Evolutionary conservation across 1,140 invertebrate genomes (phyloP), one percentile per base, ranked within the genome.

Genomic region (Neodiprion fabricii): DNA sequence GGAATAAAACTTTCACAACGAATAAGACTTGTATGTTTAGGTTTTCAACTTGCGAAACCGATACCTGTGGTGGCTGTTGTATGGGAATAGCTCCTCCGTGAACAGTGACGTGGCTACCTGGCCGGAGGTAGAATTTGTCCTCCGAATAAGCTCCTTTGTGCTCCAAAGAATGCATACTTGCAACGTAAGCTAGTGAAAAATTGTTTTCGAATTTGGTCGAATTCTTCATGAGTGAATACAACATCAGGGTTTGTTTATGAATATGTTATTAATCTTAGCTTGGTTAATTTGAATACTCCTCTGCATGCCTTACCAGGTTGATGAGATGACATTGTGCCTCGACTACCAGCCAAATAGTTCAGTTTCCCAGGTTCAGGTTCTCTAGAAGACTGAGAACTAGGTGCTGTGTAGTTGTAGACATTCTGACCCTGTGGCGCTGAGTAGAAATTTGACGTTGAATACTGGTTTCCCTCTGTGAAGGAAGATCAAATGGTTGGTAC

Each of bases 1-100:
- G 53, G n/a, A 17, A 61, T 17, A 61, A 61, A 61, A 4, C 53
- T 40, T 40, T 61, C 53, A 9, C 9, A 17, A 8, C 28, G 28
- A 40, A 21, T 21, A 21, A 40, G 48, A 67, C 73, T 28, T n/a
- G 28, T 66, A 65, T 21, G 17, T 72, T 69, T 74, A 68, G n/a
- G 69, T 65, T 70, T 76, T 70, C 10, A 53, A 23, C 72, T 50
- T 69, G 48, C 49, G 74, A 67, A 23, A 12, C 75, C 53, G 72
- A 74, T 84, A 90, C 89, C 85, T 89, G 89, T 7, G 89, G 84
- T 21, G 89, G 85, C 81, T 89, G 90, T 75, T 89, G 90, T 77
- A 90, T 90, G 49, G 89, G 88, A 73, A 90, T 88, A 48, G 87
- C 85, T 73, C 87, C 87, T 72, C 87, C 88, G 73, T 90, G 89